A percentile compares a stretch with the other conserved stretches of the same genome.
Conservation (phyloP, 2,113 vertebrate species). For the Oriolus oriolus region DNA sequence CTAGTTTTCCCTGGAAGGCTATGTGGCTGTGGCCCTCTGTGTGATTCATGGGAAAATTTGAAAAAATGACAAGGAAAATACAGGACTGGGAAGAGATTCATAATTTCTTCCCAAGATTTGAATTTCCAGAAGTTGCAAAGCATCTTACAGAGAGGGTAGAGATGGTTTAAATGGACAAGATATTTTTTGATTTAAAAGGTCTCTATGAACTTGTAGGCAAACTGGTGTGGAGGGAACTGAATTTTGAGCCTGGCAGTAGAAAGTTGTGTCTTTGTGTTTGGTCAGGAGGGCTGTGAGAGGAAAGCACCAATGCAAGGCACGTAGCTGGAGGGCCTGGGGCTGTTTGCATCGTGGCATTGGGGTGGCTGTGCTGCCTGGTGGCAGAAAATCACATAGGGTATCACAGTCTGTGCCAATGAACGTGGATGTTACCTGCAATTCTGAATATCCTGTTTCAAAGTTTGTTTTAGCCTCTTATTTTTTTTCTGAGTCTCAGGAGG, state of each 20-base stretch:
- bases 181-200: not conserved
- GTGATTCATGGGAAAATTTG: not conserved
- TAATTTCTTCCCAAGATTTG: not conserved
- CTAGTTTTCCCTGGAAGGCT: not conserved
- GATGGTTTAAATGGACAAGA: not conserved
- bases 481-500: not conserved
- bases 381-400: not conserved
- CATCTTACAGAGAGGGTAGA: not conserved
- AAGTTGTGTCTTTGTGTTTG: not conserved
- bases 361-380: not conserved
- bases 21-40: not conserved
- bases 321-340: not conserved
- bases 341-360: rapidly evolving
- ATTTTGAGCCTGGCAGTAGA: not conserved
- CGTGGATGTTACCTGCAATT: rapidly evolving
- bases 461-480: not conserved
- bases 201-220: not conserved
- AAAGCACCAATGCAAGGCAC: rapidly evolving
- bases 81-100: not conserved
- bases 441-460: not conserved
- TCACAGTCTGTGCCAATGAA: rapidly evolving
- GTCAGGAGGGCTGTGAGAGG: not conserved
- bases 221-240: not conserved
- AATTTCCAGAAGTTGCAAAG: not conserved
- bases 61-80: not conserved